A percentile compares a stretch with the other conserved stretches of the same genome.
These are phyloP conservation scores for Agonopterix arenella DNA, from an alignment of 2,888 invertebrate genomes.

Conservation along the genomic window DNA sequence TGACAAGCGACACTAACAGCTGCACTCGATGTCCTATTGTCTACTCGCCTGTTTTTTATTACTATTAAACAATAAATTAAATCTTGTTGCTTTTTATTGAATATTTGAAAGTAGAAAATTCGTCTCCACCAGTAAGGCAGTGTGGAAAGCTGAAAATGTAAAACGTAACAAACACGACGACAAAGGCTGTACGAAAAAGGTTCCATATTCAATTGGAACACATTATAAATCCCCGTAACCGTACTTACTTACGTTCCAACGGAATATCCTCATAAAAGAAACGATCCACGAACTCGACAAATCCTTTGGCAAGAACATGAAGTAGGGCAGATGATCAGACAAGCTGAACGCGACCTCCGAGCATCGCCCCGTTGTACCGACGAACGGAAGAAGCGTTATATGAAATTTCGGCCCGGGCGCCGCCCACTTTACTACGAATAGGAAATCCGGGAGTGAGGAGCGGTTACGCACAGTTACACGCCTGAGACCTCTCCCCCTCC, in stretches of 20 bases:
- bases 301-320: slow-evolving; percentile 73
- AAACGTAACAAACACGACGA: slow-evolving; percentile 23
- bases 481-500: slow-evolving; percentile 52
- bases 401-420: slow-evolving; percentile 69
- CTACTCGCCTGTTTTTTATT: slow-evolving; percentile 58
- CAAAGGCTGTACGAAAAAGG: slow-evolving; percentile 29
- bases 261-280: slow-evolving; percentile 68
- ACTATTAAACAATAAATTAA: slow-evolving; percentile 17
- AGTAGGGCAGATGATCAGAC: slow-evolving; percentile 72
- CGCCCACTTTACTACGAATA: slow-evolving; percentile 75
- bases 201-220: slow-evolving; percentile 49
- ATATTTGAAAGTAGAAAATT: neutral
- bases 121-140: slow-evolving; percentile 5
- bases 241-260: slow-evolving; percentile 61
- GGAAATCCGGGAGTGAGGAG: slow-evolving; percentile 75
- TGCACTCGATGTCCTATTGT: slow-evolving; percentile 31
- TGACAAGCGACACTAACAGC: slow-evolving; percentile 63
- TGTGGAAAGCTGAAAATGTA: slow-evolving; percentile 18
- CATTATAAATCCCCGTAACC: slow-evolving; percentile 66
- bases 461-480: slow-evolving; percentile 75
- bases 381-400: slow-evolving; percentile 69
- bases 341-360: slow-evolving; percentile 65
- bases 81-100: slow-evolving; percentile 11
- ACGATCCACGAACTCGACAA: slow-evolving; percentile 70
- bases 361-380: slow-evolving; percentile 55